Percentiles rank a stretch among this genome's conserved stretches.
These are phyloP conservation scores for Phrynocephalus guinanensis DNA, from an alignment of 2,797 vertebrate species.

Conservation along the genomic window DNA sequence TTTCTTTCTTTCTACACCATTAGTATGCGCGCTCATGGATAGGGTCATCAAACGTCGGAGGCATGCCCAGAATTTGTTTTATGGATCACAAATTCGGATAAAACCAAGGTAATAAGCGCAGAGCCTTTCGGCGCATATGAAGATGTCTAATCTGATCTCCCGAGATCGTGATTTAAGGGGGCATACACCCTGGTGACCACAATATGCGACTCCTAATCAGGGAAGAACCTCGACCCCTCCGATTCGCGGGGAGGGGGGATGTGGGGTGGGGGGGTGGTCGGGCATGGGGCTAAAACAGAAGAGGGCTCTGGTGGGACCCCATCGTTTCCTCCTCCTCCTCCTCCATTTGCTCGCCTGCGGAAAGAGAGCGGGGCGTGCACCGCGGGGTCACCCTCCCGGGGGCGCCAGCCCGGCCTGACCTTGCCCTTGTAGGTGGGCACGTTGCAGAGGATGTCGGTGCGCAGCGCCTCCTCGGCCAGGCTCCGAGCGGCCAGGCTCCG, in stretches of 20 bases:
- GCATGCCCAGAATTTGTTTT: neutral
- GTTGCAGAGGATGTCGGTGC: constrained; percentile 97
- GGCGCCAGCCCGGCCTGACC: constrained; percentile 69
- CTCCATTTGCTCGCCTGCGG: neutral
- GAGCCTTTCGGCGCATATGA: neutral
- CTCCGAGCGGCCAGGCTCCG: constrained; percentile 88
- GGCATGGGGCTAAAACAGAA: neutral
- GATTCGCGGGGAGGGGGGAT: too few relatives aligned
- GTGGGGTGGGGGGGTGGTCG: neutral
- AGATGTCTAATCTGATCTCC: too few relatives aligned
- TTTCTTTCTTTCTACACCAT: neutral
- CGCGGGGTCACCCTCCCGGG: neutral
- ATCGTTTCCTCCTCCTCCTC: neutral
- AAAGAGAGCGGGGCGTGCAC: neutral
- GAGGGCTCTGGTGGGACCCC: too few relatives aligned
- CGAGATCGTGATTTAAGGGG: neutral
- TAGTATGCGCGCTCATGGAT: too few relatives aligned
- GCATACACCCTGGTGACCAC: neutral
- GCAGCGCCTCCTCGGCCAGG: constrained; percentile 91
- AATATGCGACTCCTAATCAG: neutral
- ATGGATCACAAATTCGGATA: neutral
- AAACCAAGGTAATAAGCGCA: neutral
- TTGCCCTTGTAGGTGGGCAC: constrained; percentile 93
- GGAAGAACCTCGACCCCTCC: neutral
- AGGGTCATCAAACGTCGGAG: neutral